A percentile compares a stretch with the other conserved stretches of the same genome.
phyloP scores from a whole-genome alignment of 2,797 vertebrate genomes.

The Alcedo quadribrachys region DNA sequence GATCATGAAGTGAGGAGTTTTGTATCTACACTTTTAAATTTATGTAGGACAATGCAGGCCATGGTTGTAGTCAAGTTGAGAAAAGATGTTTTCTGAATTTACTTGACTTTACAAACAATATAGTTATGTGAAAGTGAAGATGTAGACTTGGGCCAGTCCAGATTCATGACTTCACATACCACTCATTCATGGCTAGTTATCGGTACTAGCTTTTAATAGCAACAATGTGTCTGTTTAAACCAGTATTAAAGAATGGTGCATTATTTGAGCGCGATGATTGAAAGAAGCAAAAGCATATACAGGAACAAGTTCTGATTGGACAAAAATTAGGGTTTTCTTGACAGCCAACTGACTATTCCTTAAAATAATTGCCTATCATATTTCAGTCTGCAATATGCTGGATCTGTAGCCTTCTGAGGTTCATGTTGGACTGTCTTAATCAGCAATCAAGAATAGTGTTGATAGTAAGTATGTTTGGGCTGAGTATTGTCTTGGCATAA shows the following conservation, averaged over 20 bases:
- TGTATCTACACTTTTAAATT: background rate
- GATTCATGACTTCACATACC: background rate
- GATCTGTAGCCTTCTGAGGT: background rate
- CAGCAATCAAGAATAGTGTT: background rate
- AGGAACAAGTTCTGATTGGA: background rate
- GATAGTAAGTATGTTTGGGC: background rate
- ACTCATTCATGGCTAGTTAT: background rate
- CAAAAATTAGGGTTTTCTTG: fast-evolving
- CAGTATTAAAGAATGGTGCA: background rate
- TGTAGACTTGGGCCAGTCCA: background rate
- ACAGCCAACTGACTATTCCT: background rate
- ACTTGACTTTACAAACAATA: background rate
- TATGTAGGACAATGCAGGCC: background rate
- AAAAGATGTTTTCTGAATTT: background rate
- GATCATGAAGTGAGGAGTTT: background rate
- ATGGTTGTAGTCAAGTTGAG: background rate
- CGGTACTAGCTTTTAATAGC: background rate
- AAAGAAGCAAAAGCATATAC: background rate
- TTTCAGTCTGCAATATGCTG: background rate
- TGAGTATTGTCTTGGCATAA: background rate
- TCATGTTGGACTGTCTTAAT: background rate
- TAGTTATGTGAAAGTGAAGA: background rate
- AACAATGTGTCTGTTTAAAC: background rate
- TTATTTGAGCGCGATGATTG: background rate
- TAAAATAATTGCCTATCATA: background rate